Conservation (phyloP, 1,140 invertebrate species). For the Telenomus remus region DNA sequence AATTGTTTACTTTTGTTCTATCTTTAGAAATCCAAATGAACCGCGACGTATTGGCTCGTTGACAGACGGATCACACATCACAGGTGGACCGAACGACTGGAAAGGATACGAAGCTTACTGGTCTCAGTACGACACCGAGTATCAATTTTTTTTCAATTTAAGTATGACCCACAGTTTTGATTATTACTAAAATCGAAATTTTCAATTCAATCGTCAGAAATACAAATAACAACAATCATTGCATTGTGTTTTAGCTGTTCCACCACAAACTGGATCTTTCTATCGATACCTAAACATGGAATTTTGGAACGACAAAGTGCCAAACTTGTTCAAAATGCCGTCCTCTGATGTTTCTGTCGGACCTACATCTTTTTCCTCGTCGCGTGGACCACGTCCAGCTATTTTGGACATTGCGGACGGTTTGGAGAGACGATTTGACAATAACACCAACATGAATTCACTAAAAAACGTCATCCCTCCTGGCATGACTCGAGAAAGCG, state of each 20-base stretch:
- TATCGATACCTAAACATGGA: slow-evolving; percentile 81
- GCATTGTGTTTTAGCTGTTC: slow-evolving; percentile 77
- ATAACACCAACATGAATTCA: slow-evolving; percentile 40
- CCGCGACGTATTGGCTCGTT: slow-evolving; percentile 74
- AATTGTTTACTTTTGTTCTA: slow-evolving; percentile 22
- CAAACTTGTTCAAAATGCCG: slow-evolving; percentile 76
- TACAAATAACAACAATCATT: too few relatives aligned
- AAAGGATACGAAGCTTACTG: slow-evolving; percentile 83
- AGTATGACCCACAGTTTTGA: slow-evolving; percentile 79
- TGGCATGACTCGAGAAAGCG: slow-evolving; percentile 14
- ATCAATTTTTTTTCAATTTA: slow-evolving; percentile 85
- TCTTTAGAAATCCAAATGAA: slow-evolving; percentile 84
- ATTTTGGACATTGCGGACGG: slow-evolving; percentile 63
- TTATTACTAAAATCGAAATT: too few relatives aligned
- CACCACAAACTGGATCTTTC: slow-evolving; percentile 78
- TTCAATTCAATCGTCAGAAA: not conserved
- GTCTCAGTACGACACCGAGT: slow-evolving; percentile 84
- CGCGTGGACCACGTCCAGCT: slow-evolving; percentile 60
- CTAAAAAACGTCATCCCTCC: slow-evolving; percentile 13
- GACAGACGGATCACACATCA: slow-evolving; percentile 71
- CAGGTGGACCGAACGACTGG: slow-evolving; percentile 78
- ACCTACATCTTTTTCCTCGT: slow-evolving; percentile 18
- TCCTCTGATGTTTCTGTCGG: slow-evolving; percentile 60
- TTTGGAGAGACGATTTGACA: slow-evolving; percentile 57
- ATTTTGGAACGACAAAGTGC: slow-evolving; percentile 84